Conservation (phyloP, 35 echinoderm and acorn worm species). For the Eucidaris tribuloides region DNA sequence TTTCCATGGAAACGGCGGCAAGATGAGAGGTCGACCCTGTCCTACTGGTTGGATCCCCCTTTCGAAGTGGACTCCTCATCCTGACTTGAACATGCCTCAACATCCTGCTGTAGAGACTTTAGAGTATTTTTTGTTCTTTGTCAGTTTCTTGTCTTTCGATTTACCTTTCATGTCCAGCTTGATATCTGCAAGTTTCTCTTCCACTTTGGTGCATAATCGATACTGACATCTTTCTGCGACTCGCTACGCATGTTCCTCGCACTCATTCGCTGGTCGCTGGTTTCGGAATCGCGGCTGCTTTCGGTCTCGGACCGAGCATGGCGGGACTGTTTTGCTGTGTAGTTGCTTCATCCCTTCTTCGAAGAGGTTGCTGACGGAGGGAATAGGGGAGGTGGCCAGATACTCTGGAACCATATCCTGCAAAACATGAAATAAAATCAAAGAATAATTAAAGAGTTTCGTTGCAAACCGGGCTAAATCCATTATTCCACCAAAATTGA, state of each 20-base stretch:
- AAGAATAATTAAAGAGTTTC: neutral
- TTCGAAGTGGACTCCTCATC: constrained; percentile 20
- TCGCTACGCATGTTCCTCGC: constrained; percentile 6
- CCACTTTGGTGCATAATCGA: constrained; percentile 15
- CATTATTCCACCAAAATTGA: no score
- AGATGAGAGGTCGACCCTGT: neutral
- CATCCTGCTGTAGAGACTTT: constrained; percentile 35
- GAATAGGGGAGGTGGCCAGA: constrained; percentile 75
- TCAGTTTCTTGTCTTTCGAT: constrained; percentile 9
- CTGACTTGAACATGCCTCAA: constrained; percentile 9
- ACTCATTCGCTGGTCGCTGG: neutral
- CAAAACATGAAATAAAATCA: constrained; percentile 9
- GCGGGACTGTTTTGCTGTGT: constrained; percentile 13
- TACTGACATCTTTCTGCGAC: neutral
- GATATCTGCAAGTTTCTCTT: constrained; percentile 7
- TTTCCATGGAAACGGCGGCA: neutral
- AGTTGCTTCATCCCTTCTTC: constrained; percentile 76
- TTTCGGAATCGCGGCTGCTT: constrained; percentile 58
- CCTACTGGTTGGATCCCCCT: neutral
- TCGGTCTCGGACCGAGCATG: constrained; percentile 45
- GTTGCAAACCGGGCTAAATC: no score
- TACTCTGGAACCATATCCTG: constrained; percentile 59
- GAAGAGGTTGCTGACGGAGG: constrained; percentile 45
- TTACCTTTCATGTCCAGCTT: neutral
- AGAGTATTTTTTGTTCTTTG: constrained; percentile 10